Base-by-base conservation (phyloP, 2,797 vertebrate species). In the Molossus molossus region DNA sequence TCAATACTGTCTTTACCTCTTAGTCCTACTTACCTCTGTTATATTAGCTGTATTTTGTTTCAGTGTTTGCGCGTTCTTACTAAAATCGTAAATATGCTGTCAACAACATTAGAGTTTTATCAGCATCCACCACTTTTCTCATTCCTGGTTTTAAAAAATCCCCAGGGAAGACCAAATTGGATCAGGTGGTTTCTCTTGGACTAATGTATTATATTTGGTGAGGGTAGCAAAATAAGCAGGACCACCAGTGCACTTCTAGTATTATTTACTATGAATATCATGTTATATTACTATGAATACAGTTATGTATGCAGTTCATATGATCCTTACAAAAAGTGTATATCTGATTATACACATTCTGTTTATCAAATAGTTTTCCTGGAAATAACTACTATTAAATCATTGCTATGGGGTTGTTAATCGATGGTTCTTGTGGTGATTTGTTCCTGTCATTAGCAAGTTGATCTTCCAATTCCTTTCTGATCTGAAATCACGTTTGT, bases 91-190 rank as follows among this genome's bases (percentile, higher is more conserved):
- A 94, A 67, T 94, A 70, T 14, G 12, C 62, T 88, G 3, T 88
- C 23, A 92, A 3, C 69, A 60, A 20, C 55, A 86, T 88, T 93
- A 87, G 45, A 58, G 3, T 90, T 95, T 90, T 88, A 25, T 76
- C 62, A 75, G 7, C 25, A 64, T 77, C 25, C 21, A 6, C 40
- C 1, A 45, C 21, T 81, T 88, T 85, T 69, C 58, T 86, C 62
- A 69, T 80, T 95, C 69, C 57, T 96, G 57, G 53, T 94, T 97
- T 70, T 33, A 82, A 87, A 94, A 76, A 94, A 64, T n/a, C 88
- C 12, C 12, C 27, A 72, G 45, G 58, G 40, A 45, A 45, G 40
- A 45, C 25, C 18, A 88, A 1, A 18, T 83, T 69, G 25, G 23
- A 77, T 94, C 27, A 45, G 10, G n/a, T 92, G 45, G 21, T 92